Evolutionary conservation across 2,888 invertebrate genomes (phyloP).

Genomic region (Dusona sp.): DNA sequence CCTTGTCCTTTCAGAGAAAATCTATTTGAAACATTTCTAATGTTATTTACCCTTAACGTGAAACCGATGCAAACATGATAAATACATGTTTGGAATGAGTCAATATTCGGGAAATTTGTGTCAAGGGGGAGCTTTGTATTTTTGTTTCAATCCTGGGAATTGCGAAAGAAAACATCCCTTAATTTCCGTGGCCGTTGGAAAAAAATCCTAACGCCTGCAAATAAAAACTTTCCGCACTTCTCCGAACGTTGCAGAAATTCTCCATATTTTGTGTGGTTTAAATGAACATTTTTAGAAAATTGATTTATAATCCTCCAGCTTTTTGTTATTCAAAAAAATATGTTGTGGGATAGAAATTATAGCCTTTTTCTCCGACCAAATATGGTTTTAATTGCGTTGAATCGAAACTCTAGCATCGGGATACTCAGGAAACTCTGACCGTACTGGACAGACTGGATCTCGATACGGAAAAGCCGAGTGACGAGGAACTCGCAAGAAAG

Average conservation of each 20-base stretch:
- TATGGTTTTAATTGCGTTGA: slow-evolving; percentile 27
- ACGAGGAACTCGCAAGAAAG: slow-evolving; percentile 98
- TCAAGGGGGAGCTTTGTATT: neutral
- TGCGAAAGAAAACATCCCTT: neutral
- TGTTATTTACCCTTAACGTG: neutral
- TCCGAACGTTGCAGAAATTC: no score
- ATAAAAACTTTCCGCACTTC: no score
- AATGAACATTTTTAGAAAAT: no score
- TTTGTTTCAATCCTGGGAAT: neutral
- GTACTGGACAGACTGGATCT: slow-evolving; percentile 98
- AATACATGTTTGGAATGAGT: neutral
- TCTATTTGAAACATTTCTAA: slow-evolving; percentile 26
- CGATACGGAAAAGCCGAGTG: slow-evolving; percentile 98
- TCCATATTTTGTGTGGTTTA: no score
- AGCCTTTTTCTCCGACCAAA: neutral
- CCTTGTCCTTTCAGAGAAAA: neutral
- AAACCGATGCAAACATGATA: neutral
- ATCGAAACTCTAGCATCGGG: slow-evolving; percentile 91
- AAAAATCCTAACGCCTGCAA: no score
- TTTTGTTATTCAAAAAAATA: neutral
- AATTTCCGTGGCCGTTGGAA: neutral
- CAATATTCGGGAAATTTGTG: neutral
- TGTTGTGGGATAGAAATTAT: neutral
- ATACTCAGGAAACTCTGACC: slow-evolving; percentile 99
- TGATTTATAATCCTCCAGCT: neutral